A percentile compares a stretch with the other conserved stretches of the same genome.
These are phyloP conservation scores for Pipistrellus nathusii DNA, from an alignment of 2,797 vertebrate species.

Conservation along the genomic window DNA sequence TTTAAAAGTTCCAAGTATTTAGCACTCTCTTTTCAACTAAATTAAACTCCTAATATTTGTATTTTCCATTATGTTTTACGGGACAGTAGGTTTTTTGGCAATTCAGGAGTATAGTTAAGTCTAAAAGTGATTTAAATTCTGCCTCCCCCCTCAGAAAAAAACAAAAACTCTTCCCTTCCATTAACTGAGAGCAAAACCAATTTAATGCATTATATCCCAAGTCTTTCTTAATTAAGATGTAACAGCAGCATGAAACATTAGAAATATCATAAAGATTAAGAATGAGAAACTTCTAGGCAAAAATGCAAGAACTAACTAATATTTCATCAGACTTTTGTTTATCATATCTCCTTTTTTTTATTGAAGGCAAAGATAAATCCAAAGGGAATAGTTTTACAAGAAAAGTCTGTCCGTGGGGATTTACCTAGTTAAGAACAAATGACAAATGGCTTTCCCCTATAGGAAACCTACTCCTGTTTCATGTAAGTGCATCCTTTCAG, in stretches of 20 bases:
- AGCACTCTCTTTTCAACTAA: not conserved
- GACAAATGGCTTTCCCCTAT: conserved; percentile 69
- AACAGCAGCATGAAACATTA: conserved; percentile 25
- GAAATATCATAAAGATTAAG: conserved; percentile 45
- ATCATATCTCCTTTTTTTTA: conserved; percentile 77
- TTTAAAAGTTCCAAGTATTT: conserved; percentile 29
- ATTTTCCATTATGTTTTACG: conserved; percentile 57
- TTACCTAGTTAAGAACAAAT: conserved; percentile 73
- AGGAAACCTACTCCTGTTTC: conserved; percentile 69
- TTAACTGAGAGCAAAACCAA: conserved; percentile 67
- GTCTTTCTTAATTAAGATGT: conserved; percentile 38
- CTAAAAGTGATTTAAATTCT: conserved; percentile 59
- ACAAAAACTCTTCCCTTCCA: not conserved
- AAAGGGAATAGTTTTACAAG: conserved; percentile 78
- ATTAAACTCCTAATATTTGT: conserved; percentile 39
- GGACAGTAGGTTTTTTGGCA: not conserved
- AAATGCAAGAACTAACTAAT: conserved; percentile 76
- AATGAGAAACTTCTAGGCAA: conserved; percentile 69
- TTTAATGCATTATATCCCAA: conserved; percentile 7
- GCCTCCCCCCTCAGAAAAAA: not conserved
- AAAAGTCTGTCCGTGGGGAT: conserved; percentile 78
- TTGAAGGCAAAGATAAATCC: conserved; percentile 81
- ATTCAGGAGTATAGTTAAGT: conserved; percentile 35
- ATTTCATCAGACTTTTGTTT: conserved; percentile 85
- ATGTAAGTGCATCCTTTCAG: conserved; percentile 71